Evolutionary conservation across 2,888 invertebrate species (phyloP).

Genomic region (Machimus atricapillus): DNA sequence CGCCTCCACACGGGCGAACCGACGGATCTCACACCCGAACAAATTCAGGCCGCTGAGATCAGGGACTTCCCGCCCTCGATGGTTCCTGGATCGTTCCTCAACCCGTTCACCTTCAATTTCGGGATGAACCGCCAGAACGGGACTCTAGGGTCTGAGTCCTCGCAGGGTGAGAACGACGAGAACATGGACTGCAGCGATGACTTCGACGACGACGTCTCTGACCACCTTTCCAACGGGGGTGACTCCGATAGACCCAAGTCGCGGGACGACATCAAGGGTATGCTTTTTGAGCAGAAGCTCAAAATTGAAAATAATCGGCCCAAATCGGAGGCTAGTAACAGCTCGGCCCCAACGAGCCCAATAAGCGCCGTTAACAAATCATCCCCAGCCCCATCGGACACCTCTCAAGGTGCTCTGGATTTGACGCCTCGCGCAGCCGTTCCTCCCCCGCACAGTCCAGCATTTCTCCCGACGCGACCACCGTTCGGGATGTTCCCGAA

Average conservation of each 20-base stretch:
- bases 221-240: conserved; percentile 59
- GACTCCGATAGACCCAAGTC: conserved; percentile 58
- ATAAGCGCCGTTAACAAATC: conserved; percentile 51
- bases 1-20: conserved; percentile 91
- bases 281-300: conserved; percentile 60
- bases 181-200: conserved; percentile 62
- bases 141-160: conserved; percentile 58
- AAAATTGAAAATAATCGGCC: conserved; percentile 58
- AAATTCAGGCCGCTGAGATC: conserved; percentile 85
- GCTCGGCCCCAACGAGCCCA: conserved; percentile 58
- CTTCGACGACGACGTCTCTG: conserved; percentile 59
- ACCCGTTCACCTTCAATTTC: conserved; percentile 61
- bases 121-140: conserved; percentile 56
- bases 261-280: conserved; percentile 59
- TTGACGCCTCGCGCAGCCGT: conserved; percentile 64
- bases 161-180: conserved; percentile 61
- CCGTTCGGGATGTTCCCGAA: conserved; percentile 62
- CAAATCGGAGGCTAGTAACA: conserved; percentile 52
- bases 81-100: conserved; percentile 61
- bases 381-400: conserved; percentile 64
- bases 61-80: conserved; percentile 75
- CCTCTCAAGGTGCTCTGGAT: conserved; percentile 67
- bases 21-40: conserved; percentile 83
- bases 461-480: conserved; percentile 54
- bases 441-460: conserved; percentile 54